Evolutionary conservation across 2,888 invertebrate species (phyloP), one percentile per base, ranked within the genome.

Genomic region (Dorcus parallelipipedus): DNA sequence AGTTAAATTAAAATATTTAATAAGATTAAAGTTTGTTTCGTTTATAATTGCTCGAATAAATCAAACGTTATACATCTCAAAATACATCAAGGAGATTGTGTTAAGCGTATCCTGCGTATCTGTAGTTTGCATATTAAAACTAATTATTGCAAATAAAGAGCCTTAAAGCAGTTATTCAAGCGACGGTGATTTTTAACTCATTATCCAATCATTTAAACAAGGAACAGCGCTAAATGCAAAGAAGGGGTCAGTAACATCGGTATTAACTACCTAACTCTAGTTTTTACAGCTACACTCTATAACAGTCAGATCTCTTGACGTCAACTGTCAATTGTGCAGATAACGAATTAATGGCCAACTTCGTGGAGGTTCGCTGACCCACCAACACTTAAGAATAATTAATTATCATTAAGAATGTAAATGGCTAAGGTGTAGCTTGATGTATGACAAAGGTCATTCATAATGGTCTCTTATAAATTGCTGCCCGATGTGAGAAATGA

Each of bases 241-340:
- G 64, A 64, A 64, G 68, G 68, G 69, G 67, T 69, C 69, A 67
- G 66, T 68, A 67, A 68, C 67, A 68, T 55, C 65, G 62, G 52
- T 59, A 63, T 61, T 66, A 66, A 64, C 62, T 62, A 20, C 20
- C 20, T 20, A 65, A 64, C 65, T 60, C 62, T 61, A 61, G 60
- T 63, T 61, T 54, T 61, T 63, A 63, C 61, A 64, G 59, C 62
- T 64, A 58, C 63, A 63, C 52, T 66, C 52, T 62, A 64, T 64
- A 63, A 64, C 62, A 63, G 64, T 62, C 62, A 58, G 59, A 57
- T 42, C 49, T 59, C 60, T 64, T 67, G 66, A 67, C 66, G 66
- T 67, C 66, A 66, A 61, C 60, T 62, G 60, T 63, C 66, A 67
- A 67, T 65, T 67, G 63, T 58, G 51, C 57, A 52, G 53, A 59